These are phyloP conservation scores for Herpetotheres cachinnans DNA, from an alignment of 2,113 vertebrate genomes.

Conservation along the genomic window DNA sequence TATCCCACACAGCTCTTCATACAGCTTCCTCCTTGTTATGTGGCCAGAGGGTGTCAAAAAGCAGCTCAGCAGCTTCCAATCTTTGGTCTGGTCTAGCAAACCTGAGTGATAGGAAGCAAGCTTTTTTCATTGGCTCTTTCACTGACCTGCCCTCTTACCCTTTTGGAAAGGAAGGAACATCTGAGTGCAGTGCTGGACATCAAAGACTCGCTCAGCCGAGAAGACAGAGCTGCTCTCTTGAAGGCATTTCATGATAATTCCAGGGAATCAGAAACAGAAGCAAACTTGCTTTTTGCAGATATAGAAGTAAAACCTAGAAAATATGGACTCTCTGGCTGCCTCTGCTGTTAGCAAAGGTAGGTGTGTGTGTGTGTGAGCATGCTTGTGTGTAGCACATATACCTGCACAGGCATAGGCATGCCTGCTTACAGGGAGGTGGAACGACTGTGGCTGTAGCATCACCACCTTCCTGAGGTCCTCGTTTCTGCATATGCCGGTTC, in stretches of 20 bases:
- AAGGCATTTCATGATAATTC: neutral
- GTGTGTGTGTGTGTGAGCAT: neutral
- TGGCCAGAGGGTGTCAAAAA: neutral
- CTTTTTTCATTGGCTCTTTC: neutral
- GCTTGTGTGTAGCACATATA: neutral
- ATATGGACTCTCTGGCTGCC: neutral
- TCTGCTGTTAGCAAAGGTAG: constrained; percentile 54
- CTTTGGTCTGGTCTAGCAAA: neutral
- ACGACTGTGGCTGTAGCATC: neutral
- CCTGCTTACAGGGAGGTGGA: neutral
- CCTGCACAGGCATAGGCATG: neutral
- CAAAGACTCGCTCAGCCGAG: neutral
- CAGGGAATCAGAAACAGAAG: neutral
- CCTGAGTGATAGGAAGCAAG: neutral
- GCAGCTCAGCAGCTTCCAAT: neutral
- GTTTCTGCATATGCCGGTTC: fast-evolving
- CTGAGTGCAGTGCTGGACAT: constrained; percentile 47
- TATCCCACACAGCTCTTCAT: neutral
- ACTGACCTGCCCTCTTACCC: neutral
- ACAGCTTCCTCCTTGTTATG: neutral
- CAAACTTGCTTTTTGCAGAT: constrained; percentile 38
- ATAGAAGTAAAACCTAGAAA: constrained; percentile 35
- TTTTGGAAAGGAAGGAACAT: constrained; percentile 56
- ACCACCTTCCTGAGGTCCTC: neutral
- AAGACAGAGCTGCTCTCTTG: constrained; percentile 47